Percentiles rank a stretch among this genome's conserved stretches.
phyloP scores from a whole-genome alignment of 2,113 vertebrate species.

The Orientallactaga bullata region DNA sequence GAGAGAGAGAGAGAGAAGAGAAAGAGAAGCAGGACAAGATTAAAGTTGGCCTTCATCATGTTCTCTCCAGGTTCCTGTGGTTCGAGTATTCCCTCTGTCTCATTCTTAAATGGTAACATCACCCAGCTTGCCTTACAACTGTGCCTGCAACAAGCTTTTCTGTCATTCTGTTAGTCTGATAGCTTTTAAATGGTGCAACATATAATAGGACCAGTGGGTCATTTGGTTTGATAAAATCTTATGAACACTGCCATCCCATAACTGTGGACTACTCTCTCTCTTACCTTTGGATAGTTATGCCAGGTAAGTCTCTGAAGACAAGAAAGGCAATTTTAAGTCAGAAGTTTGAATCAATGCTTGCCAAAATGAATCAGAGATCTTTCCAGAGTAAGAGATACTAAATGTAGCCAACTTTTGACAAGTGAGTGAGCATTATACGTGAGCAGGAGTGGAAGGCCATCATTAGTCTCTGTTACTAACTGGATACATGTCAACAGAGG shows the following conservation, averaged over 20 bases:
- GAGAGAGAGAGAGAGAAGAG: too few relatives aligned
- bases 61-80: too few relatives aligned
- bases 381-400: background rate
- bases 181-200: background rate
- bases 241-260: background rate
- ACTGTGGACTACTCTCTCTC: background rate
- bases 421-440: background rate
- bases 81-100: too few relatives aligned
- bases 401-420: background rate
- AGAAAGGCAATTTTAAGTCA: background rate
- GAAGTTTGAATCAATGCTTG: background rate
- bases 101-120: background rate
- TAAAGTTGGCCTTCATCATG: too few relatives aligned
- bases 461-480: background rate
- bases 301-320: background rate
- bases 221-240: background rate
- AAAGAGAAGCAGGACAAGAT: too few relatives aligned
- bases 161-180: background rate
- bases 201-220: background rate
- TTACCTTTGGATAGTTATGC: background rate
- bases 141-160: background rate
- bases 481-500: background rate
- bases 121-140: background rate
- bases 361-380: background rate
- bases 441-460: background rate